Evolutionary conservation across 2,888 invertebrate genomes (phyloP), one percentile per base, ranked within the genome.

Genomic region (Athalia rosae): DNA sequence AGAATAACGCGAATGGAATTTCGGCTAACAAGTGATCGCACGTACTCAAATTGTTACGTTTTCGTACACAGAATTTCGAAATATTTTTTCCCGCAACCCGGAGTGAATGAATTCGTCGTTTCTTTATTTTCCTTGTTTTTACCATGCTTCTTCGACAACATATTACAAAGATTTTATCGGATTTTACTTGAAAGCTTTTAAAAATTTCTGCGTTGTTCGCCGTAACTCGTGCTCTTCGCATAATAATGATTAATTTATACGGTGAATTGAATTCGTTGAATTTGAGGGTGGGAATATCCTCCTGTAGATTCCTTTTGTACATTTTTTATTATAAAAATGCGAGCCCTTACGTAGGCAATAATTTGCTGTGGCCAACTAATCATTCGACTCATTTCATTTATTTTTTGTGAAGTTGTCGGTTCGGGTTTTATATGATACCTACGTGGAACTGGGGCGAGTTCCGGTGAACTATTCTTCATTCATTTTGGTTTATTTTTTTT

Each of bases 361-460:
- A 67, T 67, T 67, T 67, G 41, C 28, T 67, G 15, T 28, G 53
- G 67, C 9, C 67, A 28, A 66, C 53, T 67, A 50, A 53, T 67
- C 67, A 50, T 67, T 67, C 50, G 15, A 15, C 67, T 53, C 53
- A 11, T 67, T 53, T 67, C 67, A 28, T 71, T 71, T 58, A 45
- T 53, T 53, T 53, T 53, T 28, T 56, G 13, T 4, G 8, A 6
- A 11, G 15, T 45, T 56, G 45, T 15, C 58, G 9, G 45, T 43
- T 58, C 9, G 43, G 43, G 9, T 28, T 28, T 28, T 28, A 28
- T 28, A 28, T 41, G 67, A 41, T 53, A 67, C 61, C 11, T 64
- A 64, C 56, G 53, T 7, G 71, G 58, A 71, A 71, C 56, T 45
- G 45, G 13, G 50, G 1, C 28, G 71, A 45, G 41, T 56, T 56